Percentiles rank a stretch among this genome's conserved stretches.
Conservation (phyloP, 2,888 invertebrate species). For the Eremobia ochroleuca region DNA sequence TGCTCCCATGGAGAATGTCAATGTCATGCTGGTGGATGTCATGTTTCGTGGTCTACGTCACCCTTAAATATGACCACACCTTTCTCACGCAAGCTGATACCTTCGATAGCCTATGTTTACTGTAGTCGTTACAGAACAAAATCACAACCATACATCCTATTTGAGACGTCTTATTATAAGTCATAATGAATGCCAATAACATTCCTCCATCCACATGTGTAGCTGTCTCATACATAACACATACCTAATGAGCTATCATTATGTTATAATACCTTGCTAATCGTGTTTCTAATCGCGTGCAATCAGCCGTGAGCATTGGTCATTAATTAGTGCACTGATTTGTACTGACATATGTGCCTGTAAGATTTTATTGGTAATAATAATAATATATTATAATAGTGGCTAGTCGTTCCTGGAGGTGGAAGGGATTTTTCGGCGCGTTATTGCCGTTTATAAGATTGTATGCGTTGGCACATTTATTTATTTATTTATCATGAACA, state of each 20-base stretch:
- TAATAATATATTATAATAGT: neutral
- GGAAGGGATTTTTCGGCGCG: neutral
- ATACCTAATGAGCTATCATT: slow-evolving; percentile 44
- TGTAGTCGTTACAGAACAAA: neutral
- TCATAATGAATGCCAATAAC: neutral
- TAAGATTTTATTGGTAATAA: slow-evolving; percentile 39
- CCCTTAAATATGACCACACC: no score
- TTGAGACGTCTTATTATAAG: neutral
- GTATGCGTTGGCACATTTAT: neutral
- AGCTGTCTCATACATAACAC: neutral
- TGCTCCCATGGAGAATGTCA: no score
- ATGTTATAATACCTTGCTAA: slow-evolving; percentile 49
- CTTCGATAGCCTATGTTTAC: neutral
- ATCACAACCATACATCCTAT: neutral
- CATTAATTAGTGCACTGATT: slow-evolving; percentile 61
- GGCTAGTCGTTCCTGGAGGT: no score
- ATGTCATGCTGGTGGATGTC: no score
- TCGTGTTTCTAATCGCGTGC: slow-evolving; percentile 46
- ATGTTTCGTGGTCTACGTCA: no score
- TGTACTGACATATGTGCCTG: slow-evolving; percentile 26
- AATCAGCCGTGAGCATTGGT: slow-evolving; percentile 52
- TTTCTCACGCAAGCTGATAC: no score
- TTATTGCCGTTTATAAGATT: neutral
- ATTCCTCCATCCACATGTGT: neutral
- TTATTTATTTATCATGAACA: no score